These are phyloP conservation scores for Oedothorax gibbosus DNA, from an alignment of 1,140 invertebrate species.

Conservation along the genomic window DNA sequence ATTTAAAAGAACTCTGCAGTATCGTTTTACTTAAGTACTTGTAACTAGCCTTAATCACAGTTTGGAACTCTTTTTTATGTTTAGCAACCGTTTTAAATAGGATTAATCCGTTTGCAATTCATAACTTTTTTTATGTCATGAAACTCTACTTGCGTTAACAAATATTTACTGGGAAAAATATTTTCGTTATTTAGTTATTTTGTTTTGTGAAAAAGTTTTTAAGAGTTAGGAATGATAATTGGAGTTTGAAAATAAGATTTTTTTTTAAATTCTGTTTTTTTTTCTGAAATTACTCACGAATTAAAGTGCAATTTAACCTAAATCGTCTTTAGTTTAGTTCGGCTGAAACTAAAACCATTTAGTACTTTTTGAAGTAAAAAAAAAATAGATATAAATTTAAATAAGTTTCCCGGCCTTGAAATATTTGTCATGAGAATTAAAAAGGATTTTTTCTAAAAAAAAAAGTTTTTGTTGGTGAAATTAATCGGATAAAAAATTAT, in stretches of 20 bases:
- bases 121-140: neutral
- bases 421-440: no score
- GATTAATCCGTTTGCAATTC: neutral
- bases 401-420: no score
- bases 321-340: no score
- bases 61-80: neutral
- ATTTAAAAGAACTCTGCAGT: conserved; percentile 14
- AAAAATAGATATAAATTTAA: no score
- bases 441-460: no score
- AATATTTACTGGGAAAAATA: no score
- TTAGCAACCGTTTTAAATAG: neutral
- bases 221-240: neutral
- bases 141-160: no score
- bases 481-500: no score
- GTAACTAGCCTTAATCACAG: conserved; percentile 17
- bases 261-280: neutral
- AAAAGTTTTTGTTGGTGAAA: no score
- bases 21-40: conserved; percentile 16
- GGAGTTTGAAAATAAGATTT: neutral
- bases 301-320: no score
- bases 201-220: conserved; percentile 7
- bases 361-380: no score
- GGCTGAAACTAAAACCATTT: no score
- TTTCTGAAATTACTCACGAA: neutral
- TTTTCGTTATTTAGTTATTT: neutral